phyloP scores from a whole-genome alignment of 1,140 invertebrate genomes.

The Drosophila varians region DNA sequence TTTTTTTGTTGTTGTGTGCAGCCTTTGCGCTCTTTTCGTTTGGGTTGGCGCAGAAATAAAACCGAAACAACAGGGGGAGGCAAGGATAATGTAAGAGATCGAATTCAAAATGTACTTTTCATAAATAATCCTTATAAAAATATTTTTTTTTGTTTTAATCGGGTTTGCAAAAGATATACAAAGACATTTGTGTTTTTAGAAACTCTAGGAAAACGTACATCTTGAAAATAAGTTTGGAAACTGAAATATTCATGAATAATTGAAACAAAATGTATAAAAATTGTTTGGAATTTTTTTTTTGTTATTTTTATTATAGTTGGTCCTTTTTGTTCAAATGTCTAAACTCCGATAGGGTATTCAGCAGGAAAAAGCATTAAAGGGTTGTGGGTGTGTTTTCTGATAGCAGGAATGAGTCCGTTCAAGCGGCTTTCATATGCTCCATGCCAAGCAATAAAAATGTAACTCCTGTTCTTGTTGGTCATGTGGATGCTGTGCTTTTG shows the following conservation, averaged over 20 bases:
- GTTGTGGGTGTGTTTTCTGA: conserved; percentile 28
- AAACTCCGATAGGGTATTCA: conserved; percentile 14
- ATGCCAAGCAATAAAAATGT: conserved; percentile 80
- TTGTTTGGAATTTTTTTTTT: too few species aligned
- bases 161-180: not conserved
- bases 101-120: conserved; percentile 23
- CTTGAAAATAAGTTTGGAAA: not conserved
- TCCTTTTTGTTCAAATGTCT: not conserved
- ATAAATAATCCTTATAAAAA: not conserved
- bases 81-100: conserved; percentile 8
- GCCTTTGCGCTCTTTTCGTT: conserved; percentile 66
- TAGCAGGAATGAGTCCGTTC: conserved; percentile 25
- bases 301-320: not conserved
- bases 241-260: too few species aligned
- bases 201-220: too few species aligned
- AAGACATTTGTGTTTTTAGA: not conserved
- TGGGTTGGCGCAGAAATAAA: conserved; percentile 49
- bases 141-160: not conserved
- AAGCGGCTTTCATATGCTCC: conserved; percentile 74
- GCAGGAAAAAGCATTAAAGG: conserved; percentile 36
- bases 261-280: too few species aligned
- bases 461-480: conserved; percentile 57
- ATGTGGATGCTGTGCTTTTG: conserved; percentile 15
- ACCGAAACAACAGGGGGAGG: conserved; percentile 8
- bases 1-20: conserved; percentile 41